Base-by-base conservation (phyloP, 2,797 vertebrate species). In the Peromyscus attwateri region DNA sequence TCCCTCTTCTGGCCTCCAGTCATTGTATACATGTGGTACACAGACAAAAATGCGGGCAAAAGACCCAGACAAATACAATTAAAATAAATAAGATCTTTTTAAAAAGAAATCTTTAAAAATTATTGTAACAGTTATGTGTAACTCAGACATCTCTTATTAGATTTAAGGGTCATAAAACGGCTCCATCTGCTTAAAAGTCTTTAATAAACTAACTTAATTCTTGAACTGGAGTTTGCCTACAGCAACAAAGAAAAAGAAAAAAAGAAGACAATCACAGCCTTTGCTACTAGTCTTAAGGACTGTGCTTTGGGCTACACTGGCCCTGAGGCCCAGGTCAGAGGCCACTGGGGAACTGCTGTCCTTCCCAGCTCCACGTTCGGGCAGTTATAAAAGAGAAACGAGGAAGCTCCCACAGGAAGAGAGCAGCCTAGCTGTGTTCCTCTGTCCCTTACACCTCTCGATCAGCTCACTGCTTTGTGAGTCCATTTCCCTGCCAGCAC, bases 91-190 rank as follows among this genome's bases (percentile, higher is more conserved):
- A 21, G 52, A 13, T 34, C 64, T 87, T 84, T n/a, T 25, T n/a
- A 34, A 70, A 52, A 70, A 25, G 3, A 85, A 68, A 52, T 27
- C 13, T 87, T 70, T 25, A 25, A 70, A 85, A 46, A 49, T 68
- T 9, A 85, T 52, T 34, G 70, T 23, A 87, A 85, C 23, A 43
- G 29, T 60, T 75, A 62, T 46, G 14, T 76, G 14, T 60, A 34
- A 75, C 70, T 75, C 27, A 76, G 55, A 31, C 25, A 66, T 82
- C 49, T 76, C 0, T 27, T 76, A 77, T 40, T 77, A 87, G 89
- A 73, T 27, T 94, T 19, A 89, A 91, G 85, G 94, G 75, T 68
- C 43, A 70, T 68, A 68, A 93, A 79, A 75, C 76, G 23, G 21
- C 31, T 73, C 25, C 91, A 14, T 90, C 75, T 77, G 16, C 43